A percentile compares a stretch with the other conserved stretches of the same genome.
Conservation (phyloP, 2,888 invertebrate genomes). For the Electrophaes corylata region DNA sequence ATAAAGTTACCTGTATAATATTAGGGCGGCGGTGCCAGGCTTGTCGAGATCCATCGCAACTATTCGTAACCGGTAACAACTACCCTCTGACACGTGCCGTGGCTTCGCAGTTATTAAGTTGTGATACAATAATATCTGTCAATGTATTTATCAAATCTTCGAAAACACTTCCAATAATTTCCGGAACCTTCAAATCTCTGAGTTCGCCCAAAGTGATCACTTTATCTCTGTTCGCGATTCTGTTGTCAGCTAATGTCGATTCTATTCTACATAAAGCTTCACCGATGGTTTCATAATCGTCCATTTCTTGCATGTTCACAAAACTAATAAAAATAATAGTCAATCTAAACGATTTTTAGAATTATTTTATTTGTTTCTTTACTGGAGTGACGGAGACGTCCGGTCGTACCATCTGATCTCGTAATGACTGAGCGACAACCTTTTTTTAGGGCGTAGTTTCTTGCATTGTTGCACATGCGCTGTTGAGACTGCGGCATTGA, state of each 20-base stretch:
- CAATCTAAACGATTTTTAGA: background rate
- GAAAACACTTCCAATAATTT: background rate
- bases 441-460: background rate
- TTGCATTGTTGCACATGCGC: constrained; percentile 15
- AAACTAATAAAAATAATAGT: background rate
- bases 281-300: background rate
- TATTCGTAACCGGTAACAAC: background rate
- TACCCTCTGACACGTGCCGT: background rate
- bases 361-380: background rate
- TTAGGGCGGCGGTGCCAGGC: background rate
- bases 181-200: background rate
- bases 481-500: constrained; percentile 3
- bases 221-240: background rate
- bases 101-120: background rate
- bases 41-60: background rate
- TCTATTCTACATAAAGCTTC: background rate
- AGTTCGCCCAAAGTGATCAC: background rate
- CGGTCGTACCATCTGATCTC: background rate
- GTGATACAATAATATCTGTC: background rate
- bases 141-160: background rate
- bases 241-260: background rate
- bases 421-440: background rate
- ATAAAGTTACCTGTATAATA: background rate
- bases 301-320: background rate
- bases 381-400: background rate